Conservation (phyloP, 2,113 vertebrate species). For the Progne subis region DNA sequence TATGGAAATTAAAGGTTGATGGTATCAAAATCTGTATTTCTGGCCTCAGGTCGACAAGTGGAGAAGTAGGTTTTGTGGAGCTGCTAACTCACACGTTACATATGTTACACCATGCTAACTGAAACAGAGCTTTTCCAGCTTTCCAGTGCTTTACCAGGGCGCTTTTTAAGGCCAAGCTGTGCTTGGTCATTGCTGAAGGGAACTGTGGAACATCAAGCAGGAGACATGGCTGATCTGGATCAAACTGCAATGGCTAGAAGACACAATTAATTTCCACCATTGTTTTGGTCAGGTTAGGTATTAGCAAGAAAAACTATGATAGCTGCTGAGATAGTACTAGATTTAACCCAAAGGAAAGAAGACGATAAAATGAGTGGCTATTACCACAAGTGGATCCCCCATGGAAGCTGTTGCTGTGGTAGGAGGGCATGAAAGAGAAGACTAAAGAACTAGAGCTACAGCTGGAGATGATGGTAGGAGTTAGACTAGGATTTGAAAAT, state of each 20-base stretch:
- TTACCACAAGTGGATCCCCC: not conserved
- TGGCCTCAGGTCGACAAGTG: not conserved
- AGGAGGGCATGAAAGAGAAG: not conserved
- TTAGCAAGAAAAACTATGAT: not conserved
- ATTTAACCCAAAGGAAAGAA: not conserved
- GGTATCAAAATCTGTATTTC: not conserved
- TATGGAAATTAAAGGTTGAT: not conserved
- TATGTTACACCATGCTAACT: not conserved
- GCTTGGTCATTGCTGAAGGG: not conserved
- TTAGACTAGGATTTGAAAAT: not conserved
- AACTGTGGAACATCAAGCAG: not conserved
- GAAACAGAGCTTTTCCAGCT: not conserved
- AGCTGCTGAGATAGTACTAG: not conserved
- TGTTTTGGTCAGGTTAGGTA: not conserved
- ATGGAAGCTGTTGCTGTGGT: not conserved
- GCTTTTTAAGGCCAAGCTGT: not conserved
- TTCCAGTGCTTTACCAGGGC: not conserved
- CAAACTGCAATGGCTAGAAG: not conserved
- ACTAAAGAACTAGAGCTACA: not conserved
- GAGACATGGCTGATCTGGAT: not conserved
- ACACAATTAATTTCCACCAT: not conserved
- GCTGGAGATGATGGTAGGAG: not conserved
- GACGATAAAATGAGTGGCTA: not conserved
- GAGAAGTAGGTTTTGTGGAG: not conserved
- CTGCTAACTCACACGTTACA: not conserved